Evolutionary conservation across 2,113 vertebrate species (phyloP).

Genomic region (Bubo scandiacus): DNA sequence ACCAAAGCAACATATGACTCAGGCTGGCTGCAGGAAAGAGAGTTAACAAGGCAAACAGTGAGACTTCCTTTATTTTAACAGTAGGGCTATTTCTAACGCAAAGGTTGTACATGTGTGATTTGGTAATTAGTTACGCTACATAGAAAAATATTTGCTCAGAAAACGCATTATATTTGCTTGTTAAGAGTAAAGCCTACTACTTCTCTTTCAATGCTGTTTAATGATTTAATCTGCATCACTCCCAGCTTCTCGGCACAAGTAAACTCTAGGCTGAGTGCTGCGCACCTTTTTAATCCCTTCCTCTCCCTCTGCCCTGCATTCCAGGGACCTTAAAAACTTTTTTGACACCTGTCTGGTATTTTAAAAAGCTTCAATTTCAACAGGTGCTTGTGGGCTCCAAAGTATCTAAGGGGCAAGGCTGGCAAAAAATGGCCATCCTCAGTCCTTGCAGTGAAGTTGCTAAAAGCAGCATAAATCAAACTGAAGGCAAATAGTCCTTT

Average conservation of each 20-base stretch:
- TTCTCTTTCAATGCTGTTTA: neutral
- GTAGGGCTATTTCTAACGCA: neutral
- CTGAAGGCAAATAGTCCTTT: neutral
- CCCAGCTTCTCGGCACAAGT: neutral
- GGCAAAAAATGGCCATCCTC: neutral
- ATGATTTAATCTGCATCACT: neutral
- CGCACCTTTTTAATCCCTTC: neutral
- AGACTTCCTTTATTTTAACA: neutral
- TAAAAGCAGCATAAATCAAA: neutral
- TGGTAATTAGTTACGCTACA: neutral
- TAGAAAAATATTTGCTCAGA: constrained; percentile 13
- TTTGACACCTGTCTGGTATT: constrained; percentile 21
- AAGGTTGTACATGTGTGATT: neutral
- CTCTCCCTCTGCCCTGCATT: neutral
- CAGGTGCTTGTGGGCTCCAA: constrained; percentile 14
- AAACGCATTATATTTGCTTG: neutral
- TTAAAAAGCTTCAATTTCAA: constrained; percentile 21
- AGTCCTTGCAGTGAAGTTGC: neutral
- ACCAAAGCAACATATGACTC: neutral
- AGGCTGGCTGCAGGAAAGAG: neutral
- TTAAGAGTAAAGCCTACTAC: neutral
- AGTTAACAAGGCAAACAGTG: neutral
- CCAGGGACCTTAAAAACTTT: constrained; percentile 26
- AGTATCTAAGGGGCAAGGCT: neutral
- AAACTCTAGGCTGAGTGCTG: neutral